Conservation (phyloP, 1,140 invertebrate species). For the Drosophila simulans region DNA sequence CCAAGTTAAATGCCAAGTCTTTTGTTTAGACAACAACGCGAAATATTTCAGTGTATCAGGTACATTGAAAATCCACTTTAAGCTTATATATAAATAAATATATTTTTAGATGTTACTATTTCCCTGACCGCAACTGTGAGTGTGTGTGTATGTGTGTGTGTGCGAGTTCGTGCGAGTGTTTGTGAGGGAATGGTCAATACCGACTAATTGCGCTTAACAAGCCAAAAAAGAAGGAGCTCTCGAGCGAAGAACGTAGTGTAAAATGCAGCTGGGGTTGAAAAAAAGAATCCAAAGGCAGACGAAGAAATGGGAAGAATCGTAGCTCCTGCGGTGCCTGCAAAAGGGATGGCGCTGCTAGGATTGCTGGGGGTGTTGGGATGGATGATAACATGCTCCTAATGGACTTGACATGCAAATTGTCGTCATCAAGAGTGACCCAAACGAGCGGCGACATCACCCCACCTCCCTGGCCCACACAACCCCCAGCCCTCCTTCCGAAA, state of each 20-base stretch:
- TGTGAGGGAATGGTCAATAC: slow-evolving; percentile 59
- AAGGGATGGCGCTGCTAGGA: neutral
- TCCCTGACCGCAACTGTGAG: slow-evolving; percentile 1
- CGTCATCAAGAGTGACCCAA: slow-evolving; percentile 66
- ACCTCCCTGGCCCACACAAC: neutral
- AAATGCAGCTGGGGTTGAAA: slow-evolving; percentile 30
- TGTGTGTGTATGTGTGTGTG: neutral
- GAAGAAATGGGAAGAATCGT: slow-evolving; percentile 32
- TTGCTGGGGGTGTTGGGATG: neutral
- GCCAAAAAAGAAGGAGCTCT: slow-evolving; percentile 39
- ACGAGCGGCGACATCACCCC: slow-evolving; percentile 46
- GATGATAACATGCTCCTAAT: slow-evolving; percentile 72
- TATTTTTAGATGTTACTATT: neutral
- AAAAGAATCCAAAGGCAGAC: slow-evolving; percentile 8
- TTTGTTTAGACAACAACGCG: too few relatives aligned
- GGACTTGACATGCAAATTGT: slow-evolving; percentile 76
- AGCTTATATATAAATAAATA: too few relatives aligned
- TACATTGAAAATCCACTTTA: too few relatives aligned
- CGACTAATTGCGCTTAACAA: slow-evolving; percentile 74
- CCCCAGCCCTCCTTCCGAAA: neutral
- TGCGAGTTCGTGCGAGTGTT: slow-evolving; percentile 19
- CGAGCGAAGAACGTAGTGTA: slow-evolving; percentile 27
- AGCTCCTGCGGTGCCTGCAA: slow-evolving; percentile 13
- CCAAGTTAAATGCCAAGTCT: too few relatives aligned
- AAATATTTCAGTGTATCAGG: too few relatives aligned